Evolutionary conservation across 2,797 vertebrate genomes (phyloP).

Genomic region (Distichodus sexfasciatus): DNA sequence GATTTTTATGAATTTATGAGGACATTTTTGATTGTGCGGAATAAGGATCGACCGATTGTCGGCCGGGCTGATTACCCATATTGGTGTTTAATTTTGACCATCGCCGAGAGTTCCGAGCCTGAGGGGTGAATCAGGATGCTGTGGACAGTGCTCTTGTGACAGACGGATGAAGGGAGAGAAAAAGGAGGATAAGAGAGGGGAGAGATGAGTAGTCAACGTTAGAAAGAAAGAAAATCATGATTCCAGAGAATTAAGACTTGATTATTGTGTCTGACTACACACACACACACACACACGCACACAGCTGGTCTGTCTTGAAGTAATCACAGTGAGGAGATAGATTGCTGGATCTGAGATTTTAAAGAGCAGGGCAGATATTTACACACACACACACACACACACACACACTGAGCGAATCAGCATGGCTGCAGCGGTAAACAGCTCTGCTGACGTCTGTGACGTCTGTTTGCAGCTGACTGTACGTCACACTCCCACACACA

Average conservation of each 20-base stretch:
- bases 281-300: conserved; percentile 5
- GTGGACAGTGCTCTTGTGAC: no score
- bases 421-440: conserved; percentile 50
- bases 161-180: conserved; percentile 19
- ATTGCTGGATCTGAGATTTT: conserved; percentile 9
- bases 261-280: not conserved
- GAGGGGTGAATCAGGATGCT: no score
- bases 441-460: conserved; percentile 39
- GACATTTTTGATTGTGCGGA: no score
- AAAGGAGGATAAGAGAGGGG: conserved; percentile 11
- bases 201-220: not conserved
- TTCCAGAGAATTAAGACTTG: not conserved
- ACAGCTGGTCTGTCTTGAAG: conserved; percentile 19
- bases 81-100: no score
- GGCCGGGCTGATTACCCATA: no score
- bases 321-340: conserved; percentile 33
- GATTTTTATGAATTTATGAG: no score
- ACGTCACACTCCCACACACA: conserved; percentile 37
- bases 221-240: not conserved
- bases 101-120: no score
- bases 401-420: conserved; percentile 16
- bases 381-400: conserved; percentile 10
- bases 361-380: conserved; percentile 8
- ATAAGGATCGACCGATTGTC: no score
- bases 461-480: conserved; percentile 24